Percentiles rank a stretch among this genome's conserved stretches.
Conservation (phyloP, 1,140 invertebrate species). For the Listronotus oregonensis region DNA sequence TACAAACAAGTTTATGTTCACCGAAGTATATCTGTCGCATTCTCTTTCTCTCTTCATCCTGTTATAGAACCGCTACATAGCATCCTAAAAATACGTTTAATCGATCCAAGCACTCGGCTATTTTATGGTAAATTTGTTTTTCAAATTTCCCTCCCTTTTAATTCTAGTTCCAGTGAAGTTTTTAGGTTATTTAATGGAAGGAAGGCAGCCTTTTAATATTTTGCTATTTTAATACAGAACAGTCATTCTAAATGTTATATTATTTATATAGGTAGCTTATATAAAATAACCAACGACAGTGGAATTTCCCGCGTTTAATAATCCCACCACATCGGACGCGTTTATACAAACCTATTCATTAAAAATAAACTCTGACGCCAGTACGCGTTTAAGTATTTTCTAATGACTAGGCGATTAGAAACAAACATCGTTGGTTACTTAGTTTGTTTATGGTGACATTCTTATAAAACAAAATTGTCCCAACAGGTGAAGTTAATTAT, state of each 20-base stretch:
- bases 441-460: too few species aligned
- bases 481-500: too few species aligned
- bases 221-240: constrained; percentile 1
- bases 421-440: too few species aligned
- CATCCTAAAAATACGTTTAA: constrained; percentile 13
- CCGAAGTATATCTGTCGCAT: constrained; percentile 9
- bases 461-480: too few species aligned
- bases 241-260: not conserved
- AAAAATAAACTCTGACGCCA: not conserved
- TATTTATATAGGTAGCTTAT: not conserved
- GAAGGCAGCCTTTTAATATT: not conserved
- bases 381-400: not conserved
- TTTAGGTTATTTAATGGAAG: not conserved
- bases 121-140: not conserved
- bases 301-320: constrained; percentile 13
- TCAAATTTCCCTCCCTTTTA: constrained; percentile 1
- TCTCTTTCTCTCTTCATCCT: constrained; percentile 9
- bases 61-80: constrained; percentile 9
- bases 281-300: constrained; percentile 5
- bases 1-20: constrained; percentile 19
- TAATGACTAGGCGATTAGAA: too few species aligned
- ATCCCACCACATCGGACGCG: not conserved
- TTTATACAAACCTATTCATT: constrained; percentile 9
- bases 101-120: constrained; percentile 4
- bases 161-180: not conserved